phyloP scores from a whole-genome alignment of 2,888 invertebrate species.

The Xestia xanthographa region DNA sequence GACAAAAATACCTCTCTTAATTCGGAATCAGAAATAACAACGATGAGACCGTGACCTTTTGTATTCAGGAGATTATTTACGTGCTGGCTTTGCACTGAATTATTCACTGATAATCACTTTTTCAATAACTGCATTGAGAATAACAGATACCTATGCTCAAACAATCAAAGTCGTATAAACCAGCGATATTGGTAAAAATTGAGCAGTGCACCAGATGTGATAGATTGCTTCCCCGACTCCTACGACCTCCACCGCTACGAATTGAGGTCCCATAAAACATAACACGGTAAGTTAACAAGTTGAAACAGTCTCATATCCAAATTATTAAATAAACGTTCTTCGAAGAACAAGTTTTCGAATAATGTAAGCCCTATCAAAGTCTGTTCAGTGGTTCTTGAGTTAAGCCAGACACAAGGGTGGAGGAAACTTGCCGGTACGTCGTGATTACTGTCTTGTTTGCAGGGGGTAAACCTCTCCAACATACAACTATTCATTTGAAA shows the following conservation, averaged over 20 bases:
- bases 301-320: constrained; percentile 47
- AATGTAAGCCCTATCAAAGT: constrained; percentile 56
- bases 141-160: constrained; percentile 2
- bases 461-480: constrained; percentile 19
- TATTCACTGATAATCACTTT: background rate
- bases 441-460: constrained; percentile 52
- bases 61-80: constrained; percentile 33
- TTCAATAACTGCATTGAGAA: constrained; percentile 14
- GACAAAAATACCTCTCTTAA: constrained; percentile 41
- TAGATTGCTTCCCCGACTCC: constrained; percentile 24
- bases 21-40: constrained; percentile 50
- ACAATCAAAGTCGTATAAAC: constrained; percentile 25
- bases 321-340: constrained; percentile 58
- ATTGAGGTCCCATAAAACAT: constrained; percentile 50
- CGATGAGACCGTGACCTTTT: constrained; percentile 49
- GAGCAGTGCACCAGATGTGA: constrained; percentile 44
- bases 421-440: constrained; percentile 57
- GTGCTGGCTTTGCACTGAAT: constrained; percentile 1
- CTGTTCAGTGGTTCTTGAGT: constrained; percentile 54
- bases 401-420: constrained; percentile 54
- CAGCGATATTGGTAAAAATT: constrained; percentile 48
- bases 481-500: constrained; percentile 50
- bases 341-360: constrained; percentile 59
- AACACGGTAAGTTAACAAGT: constrained; percentile 53
- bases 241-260: constrained; percentile 7